Base-by-base conservation (phyloP, 2,888 invertebrate species). In the Mongoloraphidia duomilia region DNA sequence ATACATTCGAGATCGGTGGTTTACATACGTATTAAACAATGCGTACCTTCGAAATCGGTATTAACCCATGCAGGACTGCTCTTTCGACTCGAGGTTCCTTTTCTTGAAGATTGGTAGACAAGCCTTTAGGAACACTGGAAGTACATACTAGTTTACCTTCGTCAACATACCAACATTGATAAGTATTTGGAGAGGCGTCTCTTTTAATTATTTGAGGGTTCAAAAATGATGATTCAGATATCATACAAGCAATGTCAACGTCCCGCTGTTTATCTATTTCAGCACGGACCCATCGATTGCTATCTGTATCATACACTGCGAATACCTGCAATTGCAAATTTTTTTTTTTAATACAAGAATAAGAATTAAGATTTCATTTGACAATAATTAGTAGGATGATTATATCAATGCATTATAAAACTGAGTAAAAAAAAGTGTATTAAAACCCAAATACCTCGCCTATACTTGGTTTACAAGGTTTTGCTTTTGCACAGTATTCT, bases 61-160 rank as follows among this genome's bases (percentile, higher is more conserved):
- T n/a, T 33, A 46, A 26, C 8, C 46, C 46, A 17, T 33, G 34
- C 5, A 46, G 12, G 9, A 36, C 36, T 26, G 26, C 38, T 36
- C n/a, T 35, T 46, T 46, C 46, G 3, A 12, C 35, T 38, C 40
- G 38, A 13, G 46, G 12, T 46, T 46, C 46, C 14, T 40, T 38
- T n/a, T 46, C 40, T 12, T 34, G 38, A 12, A 46, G 13, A 10
- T 40, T 36, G 12, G 11, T 3, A 12, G 46, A n/a, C 13, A 46
- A 40, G 17, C 12, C 12, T 38, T 11, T 12, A 1, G 46, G 46
- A 10, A 8, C 12, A n/a, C 11, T 38, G 5, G 40, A 38, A 46
- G 40, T 17, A 26, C 9, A 10, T 42, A 34, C 17, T 11, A 34
- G 42, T 33, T 34, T 9, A 4, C 42, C 42, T 8, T 42, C 42